Evolutionary conservation across 2,888 invertebrate genomes (phyloP).

Genomic region (Nephrotoma flavescens): DNA sequence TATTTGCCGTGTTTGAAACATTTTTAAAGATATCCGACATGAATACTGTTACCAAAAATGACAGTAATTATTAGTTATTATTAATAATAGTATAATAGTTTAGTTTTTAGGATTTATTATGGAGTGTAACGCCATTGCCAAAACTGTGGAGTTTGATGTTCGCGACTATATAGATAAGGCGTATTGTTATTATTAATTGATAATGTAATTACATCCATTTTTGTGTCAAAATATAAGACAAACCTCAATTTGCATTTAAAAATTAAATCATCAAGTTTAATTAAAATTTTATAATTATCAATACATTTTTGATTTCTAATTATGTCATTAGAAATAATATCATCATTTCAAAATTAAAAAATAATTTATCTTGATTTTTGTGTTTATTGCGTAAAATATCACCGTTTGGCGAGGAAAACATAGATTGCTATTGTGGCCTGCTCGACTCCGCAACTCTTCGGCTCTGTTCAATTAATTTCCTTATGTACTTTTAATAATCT

Average conservation of each 20-base stretch:
- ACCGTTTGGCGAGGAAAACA: too few species aligned
- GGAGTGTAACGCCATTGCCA: neutral
- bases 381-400: neutral
- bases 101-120: neutral
- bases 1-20: neutral
- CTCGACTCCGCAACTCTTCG: too few species aligned
- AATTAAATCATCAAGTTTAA: neutral
- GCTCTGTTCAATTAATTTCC: too few species aligned
- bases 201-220: neutral
- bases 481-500: too few species aligned
- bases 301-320: neutral
- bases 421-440: too few species aligned
- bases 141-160: neutral
- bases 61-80: neutral
- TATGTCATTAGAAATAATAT: neutral
- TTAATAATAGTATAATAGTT: neutral
- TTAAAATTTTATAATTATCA: neutral
- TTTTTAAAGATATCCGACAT: neutral
- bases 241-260: neutral
- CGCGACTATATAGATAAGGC: neutral
- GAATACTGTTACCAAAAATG: neutral
- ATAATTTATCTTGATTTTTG: neutral
- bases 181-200: neutral
- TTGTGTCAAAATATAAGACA: neutral
- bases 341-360: neutral